Evolutionary conservation across 2,888 invertebrate genomes (phyloP).

Genomic region (Abrostola triplasia): DNA sequence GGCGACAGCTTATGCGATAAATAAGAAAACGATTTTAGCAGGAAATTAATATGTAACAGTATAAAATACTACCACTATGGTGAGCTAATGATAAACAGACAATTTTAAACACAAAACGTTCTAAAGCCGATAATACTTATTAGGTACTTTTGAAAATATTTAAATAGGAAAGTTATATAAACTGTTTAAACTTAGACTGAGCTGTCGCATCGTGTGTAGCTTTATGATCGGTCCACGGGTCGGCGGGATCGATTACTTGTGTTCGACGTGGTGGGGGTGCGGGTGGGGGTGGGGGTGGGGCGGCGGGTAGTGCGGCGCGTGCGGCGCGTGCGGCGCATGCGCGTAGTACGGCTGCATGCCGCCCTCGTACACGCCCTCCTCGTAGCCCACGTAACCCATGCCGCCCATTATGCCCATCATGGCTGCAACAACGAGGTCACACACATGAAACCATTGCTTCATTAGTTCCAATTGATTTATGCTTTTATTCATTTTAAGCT

Average conservation of each 20-base stretch:
- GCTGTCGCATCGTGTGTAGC: no score
- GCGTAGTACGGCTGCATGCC: conserved; percentile 66
- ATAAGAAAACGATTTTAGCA: not conserved
- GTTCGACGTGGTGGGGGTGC: conserved; percentile 60
- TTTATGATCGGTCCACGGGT: not conserved
- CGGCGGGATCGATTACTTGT: conserved; percentile 62
- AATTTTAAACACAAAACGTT: no score
- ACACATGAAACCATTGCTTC: not conserved
- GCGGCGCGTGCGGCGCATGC: conserved; percentile 50
- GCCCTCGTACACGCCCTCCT: conserved; percentile 76
- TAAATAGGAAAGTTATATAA: no score
- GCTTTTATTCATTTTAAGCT: no score
- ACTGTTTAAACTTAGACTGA: no score
- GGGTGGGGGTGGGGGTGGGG: conserved; percentile 47
- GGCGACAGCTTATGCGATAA: not conserved
- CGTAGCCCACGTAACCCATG: conserved; percentile 80
- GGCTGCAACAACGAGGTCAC: conserved; percentile 56
- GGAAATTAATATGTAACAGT: not conserved
- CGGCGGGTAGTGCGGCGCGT: conserved; percentile 35
- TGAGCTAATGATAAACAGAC: no score
- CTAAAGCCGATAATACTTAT: no score
- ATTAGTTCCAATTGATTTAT: not conserved
- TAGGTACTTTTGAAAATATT: no score
- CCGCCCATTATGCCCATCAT: conserved; percentile 85
- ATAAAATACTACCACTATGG: not conserved